Conservation (phyloP, 1,140 invertebrate genomes). For the Zaprionus lachaisei region DNA sequence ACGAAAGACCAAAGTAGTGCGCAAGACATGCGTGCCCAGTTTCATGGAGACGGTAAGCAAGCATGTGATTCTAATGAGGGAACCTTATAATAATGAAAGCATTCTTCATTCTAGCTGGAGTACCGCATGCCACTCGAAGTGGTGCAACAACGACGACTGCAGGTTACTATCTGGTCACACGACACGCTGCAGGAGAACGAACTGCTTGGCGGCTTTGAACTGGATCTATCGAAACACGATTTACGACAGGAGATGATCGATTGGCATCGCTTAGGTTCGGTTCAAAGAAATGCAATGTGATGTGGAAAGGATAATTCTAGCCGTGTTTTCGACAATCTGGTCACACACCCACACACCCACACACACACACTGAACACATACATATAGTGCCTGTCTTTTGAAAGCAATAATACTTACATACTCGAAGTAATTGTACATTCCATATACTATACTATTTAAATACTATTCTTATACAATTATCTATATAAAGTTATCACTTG, state of each 20-base stretch:
- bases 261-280: constrained; percentile 90
- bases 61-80: not conserved
- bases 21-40: constrained; percentile 96
- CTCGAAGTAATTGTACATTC: constrained; percentile 81
- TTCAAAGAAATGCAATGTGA: constrained; percentile 84
- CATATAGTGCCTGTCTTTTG: constrained; percentile 64
- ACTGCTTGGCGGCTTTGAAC: constrained; percentile 94
- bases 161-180: constrained; percentile 98
- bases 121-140: constrained; percentile 94
- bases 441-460: constrained; percentile 48
- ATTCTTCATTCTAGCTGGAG: constrained; percentile 88
- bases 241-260: constrained; percentile 91
- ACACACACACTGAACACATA: constrained; percentile 4
- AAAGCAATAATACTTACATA: constrained; percentile 77
- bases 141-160: constrained; percentile 90
- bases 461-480: constrained; percentile 25
- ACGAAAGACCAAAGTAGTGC: constrained; percentile 96
- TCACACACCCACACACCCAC: constrained; percentile 14
- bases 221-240: constrained; percentile 90
- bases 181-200: constrained; percentile 98
- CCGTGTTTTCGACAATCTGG: constrained; percentile 51
- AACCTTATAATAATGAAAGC: not conserved
- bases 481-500: constrained; percentile 35
- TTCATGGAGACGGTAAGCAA: constrained; percentile 97
- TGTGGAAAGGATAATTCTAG: constrained; percentile 1